phyloP scores from a whole-genome alignment of 2,888 invertebrate genomes.

The Amphimallon solstitiale region DNA sequence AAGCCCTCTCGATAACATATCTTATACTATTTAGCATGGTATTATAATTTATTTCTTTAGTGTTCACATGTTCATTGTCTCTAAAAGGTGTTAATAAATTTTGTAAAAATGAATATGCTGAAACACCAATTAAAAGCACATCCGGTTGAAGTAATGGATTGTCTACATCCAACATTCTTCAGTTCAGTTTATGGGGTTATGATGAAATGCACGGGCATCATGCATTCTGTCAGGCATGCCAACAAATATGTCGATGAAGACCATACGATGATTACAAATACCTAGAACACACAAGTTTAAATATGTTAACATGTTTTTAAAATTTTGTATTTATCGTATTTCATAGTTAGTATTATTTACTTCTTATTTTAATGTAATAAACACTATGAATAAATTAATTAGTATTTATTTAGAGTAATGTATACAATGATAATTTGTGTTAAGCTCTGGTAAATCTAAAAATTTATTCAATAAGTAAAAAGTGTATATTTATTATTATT shows the following conservation, averaged over 20 bases:
- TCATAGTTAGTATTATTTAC: no score
- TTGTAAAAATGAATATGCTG: neutral
- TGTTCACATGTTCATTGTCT: constrained; percentile 12
- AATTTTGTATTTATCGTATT: no score
- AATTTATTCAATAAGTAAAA: no score
- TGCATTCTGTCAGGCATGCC: constrained; percentile 17
- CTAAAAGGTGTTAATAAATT: constrained; percentile 18
- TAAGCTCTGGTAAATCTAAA: no score
- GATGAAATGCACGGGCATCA: constrained; percentile 19
- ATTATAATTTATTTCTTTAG: constrained; percentile 11
- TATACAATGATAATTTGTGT: no score
- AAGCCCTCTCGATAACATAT: constrained; percentile 6
- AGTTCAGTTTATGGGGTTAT: constrained; percentile 1
- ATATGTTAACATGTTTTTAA: no score
- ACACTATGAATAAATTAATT: no score
- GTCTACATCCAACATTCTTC: neutral
- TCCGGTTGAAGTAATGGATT: neutral
- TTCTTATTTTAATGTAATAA: no score
- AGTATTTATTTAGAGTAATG: no score
- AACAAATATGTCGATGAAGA: constrained; percentile 18
- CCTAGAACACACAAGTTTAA: no score
- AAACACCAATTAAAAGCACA: constrained; percentile 14
- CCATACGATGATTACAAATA: constrained; percentile 11
- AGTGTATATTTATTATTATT: no score
- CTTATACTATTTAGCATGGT: neutral